Conservation (phyloP, 1,140 invertebrate species). For the Bathynomus jamesi region DNA sequence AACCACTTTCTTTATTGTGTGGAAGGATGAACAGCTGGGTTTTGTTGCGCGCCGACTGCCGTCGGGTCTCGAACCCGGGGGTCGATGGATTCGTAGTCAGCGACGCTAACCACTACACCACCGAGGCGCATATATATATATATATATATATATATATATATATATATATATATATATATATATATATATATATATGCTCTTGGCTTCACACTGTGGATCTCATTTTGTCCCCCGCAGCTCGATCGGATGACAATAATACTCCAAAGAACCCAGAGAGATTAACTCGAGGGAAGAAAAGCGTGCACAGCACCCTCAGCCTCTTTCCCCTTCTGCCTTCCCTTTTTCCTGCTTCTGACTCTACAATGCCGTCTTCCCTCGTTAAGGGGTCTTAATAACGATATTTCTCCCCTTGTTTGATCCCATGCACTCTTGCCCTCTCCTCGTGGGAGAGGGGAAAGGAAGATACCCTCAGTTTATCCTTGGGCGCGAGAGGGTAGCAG, state of each 20-base stretch:
- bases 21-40: no score
- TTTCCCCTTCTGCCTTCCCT: background rate
- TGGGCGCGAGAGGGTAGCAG: background rate
- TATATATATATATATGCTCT: no score
- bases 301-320: background rate
- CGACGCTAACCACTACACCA: no score
- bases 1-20: no score
- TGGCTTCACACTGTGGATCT: background rate
- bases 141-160: no score
- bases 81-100: no score
- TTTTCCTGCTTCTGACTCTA: background rate
- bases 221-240: background rate
- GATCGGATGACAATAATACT: background rate
- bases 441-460: background rate
- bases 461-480: background rate
- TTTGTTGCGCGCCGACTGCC: no score
- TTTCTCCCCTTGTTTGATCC: background rate
- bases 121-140: no score
- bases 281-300: background rate
- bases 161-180: no score
- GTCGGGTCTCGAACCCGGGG: no score
- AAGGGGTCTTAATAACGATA: background rate
- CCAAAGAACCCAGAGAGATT: background rate
- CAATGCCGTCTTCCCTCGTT: background rate
- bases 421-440: background rate